phyloP scores from a whole-genome alignment of 2,113 vertebrate genomes.

The Pterophyllum scalare region DNA sequence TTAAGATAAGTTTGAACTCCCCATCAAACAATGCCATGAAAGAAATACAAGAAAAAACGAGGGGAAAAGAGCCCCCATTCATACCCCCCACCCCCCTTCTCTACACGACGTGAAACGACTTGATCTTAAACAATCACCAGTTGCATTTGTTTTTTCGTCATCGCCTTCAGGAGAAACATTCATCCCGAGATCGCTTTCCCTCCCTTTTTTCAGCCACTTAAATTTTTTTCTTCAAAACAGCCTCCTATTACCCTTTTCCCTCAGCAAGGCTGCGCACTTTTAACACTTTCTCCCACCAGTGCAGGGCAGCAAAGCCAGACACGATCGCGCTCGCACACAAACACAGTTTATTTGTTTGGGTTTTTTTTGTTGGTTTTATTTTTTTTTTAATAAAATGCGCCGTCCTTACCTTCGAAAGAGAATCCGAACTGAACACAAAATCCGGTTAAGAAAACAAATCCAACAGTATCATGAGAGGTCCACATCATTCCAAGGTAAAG shows the following conservation, averaged over 20 bases:
- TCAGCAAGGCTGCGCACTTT: slow-evolving; percentile 62
- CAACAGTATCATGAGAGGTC: slow-evolving; percentile 82
- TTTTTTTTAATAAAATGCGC: not conserved
- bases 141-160: slow-evolving; percentile 53
- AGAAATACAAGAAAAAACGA: not conserved
- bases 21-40: no score
- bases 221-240: not conserved
- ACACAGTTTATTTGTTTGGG: no score
- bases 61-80: not conserved
- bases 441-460: slow-evolving; percentile 82
- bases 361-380: no score
- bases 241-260: not conserved
- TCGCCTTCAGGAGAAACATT: not conserved
- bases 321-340: not conserved
- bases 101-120: not conserved
- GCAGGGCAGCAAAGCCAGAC: slow-evolving; percentile 32
- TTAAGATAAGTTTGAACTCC: not conserved
- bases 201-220: not conserved
- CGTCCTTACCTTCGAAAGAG: slow-evolving; percentile 79
- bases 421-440: slow-evolving; percentile 81
- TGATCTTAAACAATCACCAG: slow-evolving; percentile 62
- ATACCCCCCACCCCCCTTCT: fast-evolving
- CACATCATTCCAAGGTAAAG: slow-evolving; percentile 78
- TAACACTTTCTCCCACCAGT: slow-evolving; percentile 47
- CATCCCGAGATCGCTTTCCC: not conserved